Evolutionary conservation across 2,888 invertebrate genomes (phyloP), one percentile per base, ranked within the genome.

Genomic region (Brachynemurus nebulosus): DNA sequence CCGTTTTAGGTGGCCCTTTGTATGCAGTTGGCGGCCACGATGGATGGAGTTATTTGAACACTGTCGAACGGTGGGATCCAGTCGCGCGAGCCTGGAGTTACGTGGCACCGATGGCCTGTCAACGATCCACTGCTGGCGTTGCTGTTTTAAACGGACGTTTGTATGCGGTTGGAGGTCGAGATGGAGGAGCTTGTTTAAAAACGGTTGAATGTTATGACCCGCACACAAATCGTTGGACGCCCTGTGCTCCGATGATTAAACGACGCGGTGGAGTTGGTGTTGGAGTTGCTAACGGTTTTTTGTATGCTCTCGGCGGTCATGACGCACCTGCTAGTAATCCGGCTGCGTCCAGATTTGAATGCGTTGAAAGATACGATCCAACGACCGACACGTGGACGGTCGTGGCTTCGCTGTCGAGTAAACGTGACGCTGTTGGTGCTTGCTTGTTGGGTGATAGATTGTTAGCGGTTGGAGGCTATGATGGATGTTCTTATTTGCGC

Each of bases 11-110:
- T 53, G 83, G 86, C 1, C 89, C 91, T 1, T 71, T 95, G 46
- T 95, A 95, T 66, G 93, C 92, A 0, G 89, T 93, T 3, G 93
- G 95, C 2, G 95, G 95, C 0, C 93, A 93, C 59, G 93, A 95
- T 63, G 93, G 91, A 14, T 90, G 90, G 90, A 90, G 90, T 57
- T 93, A 92, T 61, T 71, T 93, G 36, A 91, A 88, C 62, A 89
- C 91, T 0, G 93, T 92, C 1, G 95, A 95, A 67, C 70, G 80
- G 63, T 93, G 90, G 86, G 92, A 93, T 67, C 88, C 92, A 9
- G 74, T 79, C 47, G 80, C 88, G 2, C 76, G 86, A 46, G 78
- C 83, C 47, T 95, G 93, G 93, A 86, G 81, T 52, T 85, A 82
- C 58, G 89, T 93, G 47, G 80, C 89, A 4, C 80, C 90, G 2